phyloP scores from a whole-genome alignment of 2,113 vertebrate genomes.

The Oreochromis aureus region DNA sequence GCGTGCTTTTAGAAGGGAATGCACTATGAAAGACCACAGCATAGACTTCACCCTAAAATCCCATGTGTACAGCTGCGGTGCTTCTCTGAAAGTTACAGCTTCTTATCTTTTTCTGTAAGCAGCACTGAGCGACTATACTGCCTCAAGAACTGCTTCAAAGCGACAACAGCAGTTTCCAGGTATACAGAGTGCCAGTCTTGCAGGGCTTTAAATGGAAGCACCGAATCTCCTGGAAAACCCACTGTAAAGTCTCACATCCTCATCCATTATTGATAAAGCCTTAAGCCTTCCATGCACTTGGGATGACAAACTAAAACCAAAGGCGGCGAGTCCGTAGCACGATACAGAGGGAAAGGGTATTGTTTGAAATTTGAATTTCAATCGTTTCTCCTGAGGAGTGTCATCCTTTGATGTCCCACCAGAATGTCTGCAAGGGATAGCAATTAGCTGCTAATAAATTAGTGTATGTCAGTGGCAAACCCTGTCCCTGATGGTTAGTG shows the following conservation, averaged over 20 bases:
- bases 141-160: not conserved
- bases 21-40: not conserved
- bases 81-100: not conserved
- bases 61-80: not conserved
- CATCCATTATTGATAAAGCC: constrained; percentile 39
- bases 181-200: not conserved
- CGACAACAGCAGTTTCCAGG: not conserved
- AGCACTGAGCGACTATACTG: not conserved
- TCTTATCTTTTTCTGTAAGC: not conserved
- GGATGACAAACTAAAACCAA: constrained; percentile 35
- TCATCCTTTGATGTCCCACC: constrained; percentile 27
- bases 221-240: not conserved
- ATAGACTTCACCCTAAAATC: not conserved
- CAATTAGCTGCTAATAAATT: constrained; percentile 36
- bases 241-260: constrained; percentile 18
- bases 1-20: not conserved
- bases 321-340: not conserved
- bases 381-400: not conserved
- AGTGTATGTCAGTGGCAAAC: not conserved
- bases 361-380: constrained; percentile 36
- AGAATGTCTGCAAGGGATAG: constrained; percentile 21
- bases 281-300: constrained; percentile 18
- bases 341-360: not conserved
- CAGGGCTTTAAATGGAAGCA: not conserved
- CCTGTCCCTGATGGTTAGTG: not conserved